A percentile compares a stretch with the other conserved stretches of the same genome.
phyloP scores from a whole-genome alignment of 1,140 invertebrate species.

The Drosophila pseudoobscura region DNA sequence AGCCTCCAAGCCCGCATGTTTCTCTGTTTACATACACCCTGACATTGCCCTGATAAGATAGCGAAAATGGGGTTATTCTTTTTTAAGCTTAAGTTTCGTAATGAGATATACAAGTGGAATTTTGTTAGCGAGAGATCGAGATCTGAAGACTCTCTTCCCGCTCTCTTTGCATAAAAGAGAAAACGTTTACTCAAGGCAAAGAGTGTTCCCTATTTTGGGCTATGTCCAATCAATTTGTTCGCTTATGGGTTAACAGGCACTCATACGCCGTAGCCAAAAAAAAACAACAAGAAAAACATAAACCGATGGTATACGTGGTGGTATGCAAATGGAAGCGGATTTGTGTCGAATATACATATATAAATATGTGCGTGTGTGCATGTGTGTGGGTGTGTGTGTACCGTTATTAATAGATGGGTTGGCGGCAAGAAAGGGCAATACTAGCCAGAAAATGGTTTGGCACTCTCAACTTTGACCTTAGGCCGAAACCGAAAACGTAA shows the following conservation, averaged over 20 bases:
- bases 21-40: too few species aligned
- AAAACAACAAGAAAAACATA: constrained; percentile 21
- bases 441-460: constrained; percentile 29
- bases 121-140: neutral
- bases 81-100: neutral
- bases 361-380: constrained; percentile 5
- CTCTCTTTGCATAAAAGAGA: too few species aligned
- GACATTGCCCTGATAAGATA: too few species aligned
- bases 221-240: constrained; percentile 35
- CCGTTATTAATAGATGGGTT: constrained; percentile 43
- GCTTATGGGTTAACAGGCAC: constrained; percentile 20
- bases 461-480: constrained; percentile 54
- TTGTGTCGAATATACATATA: constrained; percentile 17
- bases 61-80: too few species aligned
- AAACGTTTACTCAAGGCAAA: constrained; percentile 4
- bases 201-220: neutral
- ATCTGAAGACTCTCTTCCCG: too few species aligned
- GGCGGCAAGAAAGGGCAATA: constrained; percentile 25
- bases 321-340: constrained; percentile 46
- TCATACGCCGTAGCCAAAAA: constrained; percentile 14
- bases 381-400: constrained; percentile 21
- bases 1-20: too few species aligned
- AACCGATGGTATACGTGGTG: constrained; percentile 29
- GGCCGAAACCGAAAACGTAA: constrained; percentile 10
- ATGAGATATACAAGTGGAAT: constrained; percentile 2